Base-by-base conservation (phyloP, 2,888 invertebrate genomes). In the Agrochola litura region DNA sequence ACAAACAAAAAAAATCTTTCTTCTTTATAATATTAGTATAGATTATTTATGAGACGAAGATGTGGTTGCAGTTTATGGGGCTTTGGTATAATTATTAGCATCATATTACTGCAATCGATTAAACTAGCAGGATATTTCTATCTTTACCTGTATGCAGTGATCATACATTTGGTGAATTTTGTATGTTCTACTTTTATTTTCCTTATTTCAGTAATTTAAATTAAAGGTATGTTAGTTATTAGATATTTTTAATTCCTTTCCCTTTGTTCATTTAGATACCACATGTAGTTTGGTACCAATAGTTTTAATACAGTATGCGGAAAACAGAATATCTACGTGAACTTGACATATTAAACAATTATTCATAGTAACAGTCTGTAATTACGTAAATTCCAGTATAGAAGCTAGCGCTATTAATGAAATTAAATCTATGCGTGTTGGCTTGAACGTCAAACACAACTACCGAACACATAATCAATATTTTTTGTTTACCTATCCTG, bases 351-450 rank as follows among this genome's bases (percentile, higher is more conserved):
- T 41, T 19, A 66, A 41, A 22, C 1, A 37, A 43, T 56, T 58
- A 65, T 64, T 49, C 10, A 56, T 77, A n/a, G n/a, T n/a, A 65
- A 71, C 37, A 46, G 22, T 65, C 16, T 25, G 16, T 66, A 72
- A 56, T 67, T 67, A 49, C 14, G 54, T 41, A 22, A 61, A 69
- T 69, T 12, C 16, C 46, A 25, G 37, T 22, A 22, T 16, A 37
- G 8, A 52, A 14, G 25, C 46, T 10, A 16, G 56, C 9, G 56
- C 9, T 12, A 37, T 58, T 69, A 76, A 52, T 76, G 19, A 64
- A 58, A 49, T 64, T 49, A 63, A 64, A 72, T 56, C 37, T 22
- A n/a, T 43, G 74, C 66, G 60, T 76, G 76, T 56, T 46, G 46
- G 37, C 43, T 61, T 46, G 43, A 30, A 52, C 43, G 74, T n/a